A percentile compares a stretch with the other conserved stretches of the same genome.
Conservation (phyloP, 2,113 vertebrate species). For the Leucosticte australis region DNA sequence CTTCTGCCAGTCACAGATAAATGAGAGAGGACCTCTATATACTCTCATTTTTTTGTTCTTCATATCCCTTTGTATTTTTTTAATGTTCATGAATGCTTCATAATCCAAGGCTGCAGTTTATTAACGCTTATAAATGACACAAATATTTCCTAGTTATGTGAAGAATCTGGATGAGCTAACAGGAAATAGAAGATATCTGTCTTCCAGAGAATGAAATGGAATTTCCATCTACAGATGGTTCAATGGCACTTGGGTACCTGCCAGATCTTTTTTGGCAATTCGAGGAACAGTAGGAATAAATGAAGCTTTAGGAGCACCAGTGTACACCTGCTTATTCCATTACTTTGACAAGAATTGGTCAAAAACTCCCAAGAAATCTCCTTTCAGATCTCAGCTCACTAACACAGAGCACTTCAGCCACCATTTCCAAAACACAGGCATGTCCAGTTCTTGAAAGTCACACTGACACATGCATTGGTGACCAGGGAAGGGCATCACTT, state of each 20-base stretch:
- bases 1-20: background rate
- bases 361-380: background rate
- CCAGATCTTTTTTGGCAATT: background rate
- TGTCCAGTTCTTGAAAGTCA: background rate
- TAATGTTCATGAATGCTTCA: background rate
- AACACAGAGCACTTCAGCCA: background rate
- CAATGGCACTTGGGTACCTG: background rate
- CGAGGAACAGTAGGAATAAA: background rate
- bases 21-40: background rate
- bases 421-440: background rate
- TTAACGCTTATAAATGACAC: background rate
- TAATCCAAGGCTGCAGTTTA: background rate
- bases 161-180: background rate
- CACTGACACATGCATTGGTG: background rate
- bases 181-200: background rate
- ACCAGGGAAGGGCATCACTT: background rate
- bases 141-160: background rate
- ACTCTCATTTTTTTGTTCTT: background rate
- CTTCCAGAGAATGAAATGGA: background rate
- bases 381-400: background rate
- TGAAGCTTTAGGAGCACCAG: background rate
- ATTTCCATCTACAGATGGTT: background rate
- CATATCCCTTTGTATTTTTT: background rate
- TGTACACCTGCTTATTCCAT: background rate
- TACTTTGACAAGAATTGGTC: background rate